phyloP scores from a whole-genome alignment of 2,888 invertebrate species.

The Phragmatobia fuliginosa region DNA sequence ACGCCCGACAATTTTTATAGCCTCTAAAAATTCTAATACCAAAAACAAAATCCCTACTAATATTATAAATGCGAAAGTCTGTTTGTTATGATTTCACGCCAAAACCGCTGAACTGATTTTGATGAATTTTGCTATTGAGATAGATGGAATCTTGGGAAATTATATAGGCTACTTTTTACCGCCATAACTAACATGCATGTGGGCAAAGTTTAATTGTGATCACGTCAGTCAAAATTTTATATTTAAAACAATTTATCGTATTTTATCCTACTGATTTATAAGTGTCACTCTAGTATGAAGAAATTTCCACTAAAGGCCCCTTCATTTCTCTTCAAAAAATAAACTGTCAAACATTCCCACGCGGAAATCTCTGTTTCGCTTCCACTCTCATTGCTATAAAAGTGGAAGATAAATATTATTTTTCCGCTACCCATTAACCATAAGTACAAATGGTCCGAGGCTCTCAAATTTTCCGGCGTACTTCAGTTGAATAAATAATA shows the following conservation, averaged over 20 bases:
- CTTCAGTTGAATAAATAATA: constrained; percentile 43
- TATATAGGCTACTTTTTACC: too few relatives aligned
- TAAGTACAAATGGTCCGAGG: constrained; percentile 32
- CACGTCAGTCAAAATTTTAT: background rate
- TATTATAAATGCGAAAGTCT: background rate
- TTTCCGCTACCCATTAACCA: constrained; percentile 34
- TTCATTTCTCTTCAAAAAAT: constrained; percentile 9
- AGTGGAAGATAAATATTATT: constrained; percentile 39
- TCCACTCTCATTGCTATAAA: constrained; percentile 31
- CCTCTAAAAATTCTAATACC: background rate
- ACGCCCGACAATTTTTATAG: too few relatives aligned
- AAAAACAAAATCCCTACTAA: background rate
- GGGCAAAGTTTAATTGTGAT: too few relatives aligned
- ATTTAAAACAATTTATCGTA: background rate
- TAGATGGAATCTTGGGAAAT: too few relatives aligned
- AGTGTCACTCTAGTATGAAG: background rate
- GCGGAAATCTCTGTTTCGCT: constrained; percentile 32
- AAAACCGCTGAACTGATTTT: too few relatives aligned
- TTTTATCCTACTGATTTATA: background rate
- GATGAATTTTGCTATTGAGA: too few relatives aligned
- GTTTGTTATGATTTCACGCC: too few relatives aligned
- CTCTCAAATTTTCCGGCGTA: constrained; percentile 29
- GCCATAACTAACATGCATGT: too few relatives aligned
- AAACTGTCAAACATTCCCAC: constrained; percentile 14
- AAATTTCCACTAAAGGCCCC: background rate